Percentiles rank a stretch among this genome's conserved stretches.
phyloP scores from a whole-genome alignment of 2,888 invertebrate genomes.

The Myopa testacea region DNA sequence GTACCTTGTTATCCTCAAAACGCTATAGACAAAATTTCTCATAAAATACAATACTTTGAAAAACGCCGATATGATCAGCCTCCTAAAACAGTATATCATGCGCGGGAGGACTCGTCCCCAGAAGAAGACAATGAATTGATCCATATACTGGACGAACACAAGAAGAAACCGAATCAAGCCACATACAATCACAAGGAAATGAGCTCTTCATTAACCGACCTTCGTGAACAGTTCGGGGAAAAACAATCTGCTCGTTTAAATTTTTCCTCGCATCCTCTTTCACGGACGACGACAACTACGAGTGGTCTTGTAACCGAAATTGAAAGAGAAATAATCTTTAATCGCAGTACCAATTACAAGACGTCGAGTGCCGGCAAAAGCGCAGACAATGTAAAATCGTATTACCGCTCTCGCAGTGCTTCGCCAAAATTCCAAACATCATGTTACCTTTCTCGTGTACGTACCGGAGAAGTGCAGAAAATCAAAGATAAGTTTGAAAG shows the following conservation, averaged over 20 bases:
- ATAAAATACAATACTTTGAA: slow-evolving; percentile 84
- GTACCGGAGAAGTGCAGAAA: slow-evolving; percentile 82
- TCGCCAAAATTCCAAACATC: slow-evolving; percentile 80
- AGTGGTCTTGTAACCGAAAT: slow-evolving; percentile 2
- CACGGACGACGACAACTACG: slow-evolving; percentile 64
- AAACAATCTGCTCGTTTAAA: slow-evolving; percentile 69
- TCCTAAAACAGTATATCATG: slow-evolving; percentile 70
- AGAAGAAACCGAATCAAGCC: slow-evolving; percentile 63
- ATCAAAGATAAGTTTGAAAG: slow-evolving; percentile 82
- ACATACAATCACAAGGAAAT: slow-evolving; percentile 62
- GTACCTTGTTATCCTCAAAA: slow-evolving; percentile 59
- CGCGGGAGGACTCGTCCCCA: slow-evolving; percentile 70
- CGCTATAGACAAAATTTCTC: slow-evolving; percentile 72
- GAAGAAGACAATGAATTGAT: slow-evolving; percentile 68
- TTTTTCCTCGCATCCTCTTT: slow-evolving; percentile 69
- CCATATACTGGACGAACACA: slow-evolving; percentile 70
- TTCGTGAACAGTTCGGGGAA: slow-evolving; percentile 87
- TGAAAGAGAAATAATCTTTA: slow-evolving; percentile 46
- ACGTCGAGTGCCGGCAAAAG: slow-evolving; percentile 51
- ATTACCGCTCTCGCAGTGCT: slow-evolving; percentile 78
- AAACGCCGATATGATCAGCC: slow-evolving; percentile 73
- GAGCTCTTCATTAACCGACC: slow-evolving; percentile 71
- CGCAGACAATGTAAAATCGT: slow-evolving; percentile 73
- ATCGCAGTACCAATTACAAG: slow-evolving; percentile 48
- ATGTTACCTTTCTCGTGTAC: slow-evolving; percentile 77